Evolutionary conservation across 2,888 invertebrate genomes (phyloP), one percentile per base, ranked within the genome.

Genomic region (Synanthedon tipuliformis): DNA sequence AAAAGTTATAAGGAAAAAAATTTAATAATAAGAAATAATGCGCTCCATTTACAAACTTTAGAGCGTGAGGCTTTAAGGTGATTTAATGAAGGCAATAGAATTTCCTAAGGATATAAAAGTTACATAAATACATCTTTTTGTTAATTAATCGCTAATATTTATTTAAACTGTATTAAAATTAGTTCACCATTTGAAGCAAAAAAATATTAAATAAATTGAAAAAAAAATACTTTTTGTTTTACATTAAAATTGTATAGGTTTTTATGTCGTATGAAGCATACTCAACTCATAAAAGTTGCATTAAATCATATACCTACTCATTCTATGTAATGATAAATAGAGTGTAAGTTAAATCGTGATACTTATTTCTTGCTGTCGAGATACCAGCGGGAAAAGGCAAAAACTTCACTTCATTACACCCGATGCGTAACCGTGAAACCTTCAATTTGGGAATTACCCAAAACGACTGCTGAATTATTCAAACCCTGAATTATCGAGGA

Each of bases 391-490:
- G 45, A 51, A 50, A 50, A 57, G 61, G 58, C 56, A 67, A 69
- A 69, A 73, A 73, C 64, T 73, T 70, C 66, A 68, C 70, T 76
- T 76, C 75, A 71, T 77, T 78, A 76, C 71, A 69, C 62, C 60
- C 66, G 61, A 66, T 62, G 66, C 68, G 71, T 67, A 71, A 71
- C 75, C 67, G 66, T 69, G 68, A 73, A 75, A 75, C 74, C 74
- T 78, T 71, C 76, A 75, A 78, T 79, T 81, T 75, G 75, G 68
- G 77, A 79, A 78, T 78, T 76, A 79, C 75, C 73, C 69, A 69
- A 78, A 81, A 74, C 78, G 75, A 69, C 72, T 72, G 61, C 69
- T 81, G 81, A 81, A 81, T 81, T 69, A 81, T 81, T 81, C 78
- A 80, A 74, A 70, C 66, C 68, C 64, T 74, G 75, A 78, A 79